Evolutionary conservation across 1,140 invertebrate genomes (phyloP).

Genomic region (Drosophila mauritiana): DNA sequence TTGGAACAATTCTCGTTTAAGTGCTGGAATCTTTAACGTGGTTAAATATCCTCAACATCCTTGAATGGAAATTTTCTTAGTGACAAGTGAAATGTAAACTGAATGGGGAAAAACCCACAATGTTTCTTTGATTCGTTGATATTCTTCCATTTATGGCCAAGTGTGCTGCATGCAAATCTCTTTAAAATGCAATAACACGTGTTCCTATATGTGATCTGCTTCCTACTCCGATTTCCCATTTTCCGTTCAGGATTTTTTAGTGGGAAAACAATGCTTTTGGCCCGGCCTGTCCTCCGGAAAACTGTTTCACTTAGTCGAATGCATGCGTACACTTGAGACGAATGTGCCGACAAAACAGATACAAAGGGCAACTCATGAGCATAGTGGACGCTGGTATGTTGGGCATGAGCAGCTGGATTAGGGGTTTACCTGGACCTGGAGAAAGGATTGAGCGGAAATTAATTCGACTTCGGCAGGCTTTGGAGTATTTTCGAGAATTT

Average conservation of each 20-base stretch:
- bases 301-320: constrained; percentile 48
- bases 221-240: constrained; percentile 2
- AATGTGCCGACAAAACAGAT: constrained; percentile 16
- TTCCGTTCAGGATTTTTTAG: constrained; percentile 19
- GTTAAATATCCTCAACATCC: too few relatives aligned
- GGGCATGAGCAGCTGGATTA: constrained; percentile 5
- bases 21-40: too few relatives aligned
- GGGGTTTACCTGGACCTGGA: constrained; percentile 10
- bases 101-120: too few relatives aligned
- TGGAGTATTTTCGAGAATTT: not conserved
- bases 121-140: too few relatives aligned
- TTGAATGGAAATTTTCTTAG: too few relatives aligned
- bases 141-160: not conserved
- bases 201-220: constrained; percentile 13
- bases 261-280: constrained; percentile 40
- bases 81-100: too few relatives aligned
- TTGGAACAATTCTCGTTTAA: too few relatives aligned
- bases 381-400: constrained; percentile 21
- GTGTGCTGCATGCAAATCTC: constrained; percentile 33
- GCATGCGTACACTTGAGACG: constrained; percentile 63
- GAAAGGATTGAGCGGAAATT: constrained; percentile 35
- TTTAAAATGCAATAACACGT: constrained; percentile 66
- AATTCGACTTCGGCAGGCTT: constrained; percentile 11
- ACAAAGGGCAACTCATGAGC: constrained; percentile 13
- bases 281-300: constrained; percentile 7